Base-by-base conservation (phyloP, 1,140 invertebrate genomes). In the Drosophila quadrilineata region DNA sequence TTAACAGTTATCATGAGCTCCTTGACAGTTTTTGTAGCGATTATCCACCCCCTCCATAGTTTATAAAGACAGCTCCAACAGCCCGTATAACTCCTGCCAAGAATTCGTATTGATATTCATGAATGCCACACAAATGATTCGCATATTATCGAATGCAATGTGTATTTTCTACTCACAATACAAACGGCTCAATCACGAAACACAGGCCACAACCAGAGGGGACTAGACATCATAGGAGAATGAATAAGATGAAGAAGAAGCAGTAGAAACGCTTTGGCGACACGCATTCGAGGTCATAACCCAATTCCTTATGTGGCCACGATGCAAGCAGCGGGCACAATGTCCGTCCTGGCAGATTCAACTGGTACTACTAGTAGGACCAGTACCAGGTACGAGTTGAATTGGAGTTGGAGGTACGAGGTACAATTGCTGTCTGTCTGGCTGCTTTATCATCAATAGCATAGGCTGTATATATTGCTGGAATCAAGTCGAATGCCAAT, bases 211-310 rank as follows among this genome's bases (percentile, higher is more conserved):
- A 14, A 12, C 26, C 21, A 9, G 5, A 57, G 52, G 35, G 31
- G 22, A 16, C 10, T 8, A 36, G n/a, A n/a, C n/a, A n/a, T 22
- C 29, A 43, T n/a, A 26, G 36, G 24, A 58, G 24, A 16, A 21
- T 50, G 26, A n/a, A n/a, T n/a, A n/a, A n/a, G n/a, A n/a, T n/a
- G n/a, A n/a, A n/a, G n/a, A n/a, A n/a, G n/a, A n/a, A n/a, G n/a
- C n/a, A n/a, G n/a, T n/a, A n/a, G n/a, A n/a, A n/a, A n/a, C n/a
- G n/a, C n/a, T n/a, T 33, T 70, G 74, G 77, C 75, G 75, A 80
- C 85, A 87, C 84, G 84, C 85, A 87, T 87, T 88, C 65, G 84
- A 88, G 84, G 84, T 87, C 84, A 80, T 85, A 87, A 88, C 84
- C 84, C 84, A 87, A 76, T 87, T 87, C 84, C 84, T 87, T 85